phyloP scores from a whole-genome alignment of 2,888 invertebrate genomes.

The Andrena bicolor region DNA sequence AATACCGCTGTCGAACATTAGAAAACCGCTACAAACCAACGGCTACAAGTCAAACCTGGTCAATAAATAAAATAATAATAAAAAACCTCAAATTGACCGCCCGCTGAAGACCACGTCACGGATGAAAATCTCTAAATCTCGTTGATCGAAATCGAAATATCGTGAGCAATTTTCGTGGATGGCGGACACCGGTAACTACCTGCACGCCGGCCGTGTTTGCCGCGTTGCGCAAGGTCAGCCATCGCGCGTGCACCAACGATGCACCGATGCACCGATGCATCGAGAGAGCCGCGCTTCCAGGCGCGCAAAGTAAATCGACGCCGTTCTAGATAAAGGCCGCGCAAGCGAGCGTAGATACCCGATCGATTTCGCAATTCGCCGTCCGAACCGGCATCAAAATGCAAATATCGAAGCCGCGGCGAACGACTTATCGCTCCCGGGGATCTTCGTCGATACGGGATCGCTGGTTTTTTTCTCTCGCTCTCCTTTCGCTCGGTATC shows the following conservation, averaged over 20 bases:
- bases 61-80: too few relatives aligned
- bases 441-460: constrained; percentile 11
- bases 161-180: neutral
- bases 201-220: neutral
- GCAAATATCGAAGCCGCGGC: constrained; percentile 32
- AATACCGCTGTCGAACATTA: neutral
- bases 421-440: constrained; percentile 6
- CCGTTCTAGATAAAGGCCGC: constrained; percentile 18
- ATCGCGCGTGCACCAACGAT: constrained; percentile 21
- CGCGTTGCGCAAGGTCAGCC: constrained; percentile 59
- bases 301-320: constrained; percentile 21
- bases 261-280: constrained; percentile 14
- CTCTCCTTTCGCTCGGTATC: constrained; percentile 8
- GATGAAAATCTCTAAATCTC: neutral
- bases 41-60: neutral
- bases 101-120: neutral
- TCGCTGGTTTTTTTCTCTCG: neutral
- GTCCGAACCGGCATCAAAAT: constrained; percentile 24
- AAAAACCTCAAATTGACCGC: neutral
- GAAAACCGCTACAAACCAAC: neutral
- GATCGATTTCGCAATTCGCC: constrained; percentile 37
- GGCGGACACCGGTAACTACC: neutral
- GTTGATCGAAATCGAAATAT: neutral
- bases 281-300: constrained; percentile 8
- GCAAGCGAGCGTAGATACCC: constrained; percentile 5